These are phyloP conservation scores for Enchytraeus crypticus DNA, from an alignment of 2,888 invertebrate genomes.

Conservation along the genomic window DNA sequence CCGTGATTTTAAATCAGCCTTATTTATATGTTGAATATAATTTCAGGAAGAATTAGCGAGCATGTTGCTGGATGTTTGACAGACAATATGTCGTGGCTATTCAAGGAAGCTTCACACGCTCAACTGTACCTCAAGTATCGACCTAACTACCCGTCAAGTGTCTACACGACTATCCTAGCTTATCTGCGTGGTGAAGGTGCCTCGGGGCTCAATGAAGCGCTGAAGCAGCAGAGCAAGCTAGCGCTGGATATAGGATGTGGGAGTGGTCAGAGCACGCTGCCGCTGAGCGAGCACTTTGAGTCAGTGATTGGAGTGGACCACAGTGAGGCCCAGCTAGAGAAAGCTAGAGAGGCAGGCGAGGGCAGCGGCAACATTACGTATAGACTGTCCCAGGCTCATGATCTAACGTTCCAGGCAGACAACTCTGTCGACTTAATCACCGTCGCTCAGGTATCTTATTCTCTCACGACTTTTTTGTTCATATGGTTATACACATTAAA, in stretches of 20 bases:
- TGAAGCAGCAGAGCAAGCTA: not conserved
- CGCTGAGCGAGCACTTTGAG: conserved; percentile 3
- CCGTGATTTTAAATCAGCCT: too few relatives aligned
- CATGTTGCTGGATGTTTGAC: not conserved
- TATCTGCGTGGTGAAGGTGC: conserved; percentile 2
- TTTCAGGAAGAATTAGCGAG: too few relatives aligned
- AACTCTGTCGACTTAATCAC: conserved; percentile 40
- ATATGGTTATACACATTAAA: not conserved
- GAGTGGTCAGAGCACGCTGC: conserved; percentile 6
- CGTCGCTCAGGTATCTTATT: too few relatives aligned
- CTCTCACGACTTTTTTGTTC: not conserved
- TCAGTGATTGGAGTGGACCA: conserved; percentile 7
- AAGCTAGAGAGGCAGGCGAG: conserved; percentile 3
- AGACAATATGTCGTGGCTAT: conserved; percentile 3
- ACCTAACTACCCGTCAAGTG: conserved; percentile 2
- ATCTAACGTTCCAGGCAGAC: conserved; percentile 2
- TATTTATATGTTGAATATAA: too few relatives aligned
- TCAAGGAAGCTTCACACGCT: conserved; percentile 4
- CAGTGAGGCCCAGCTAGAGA: conserved; percentile 9
- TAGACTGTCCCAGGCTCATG: not conserved
- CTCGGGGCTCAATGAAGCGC: too few relatives aligned
- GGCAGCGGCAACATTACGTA: not conserved
- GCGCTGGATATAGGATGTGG: conserved; percentile 14
- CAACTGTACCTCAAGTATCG: conserved; percentile 10
- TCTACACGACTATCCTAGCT: conserved; percentile 1